A percentile compares a stretch with the other conserved stretches of the same genome.
Evolutionary conservation across 2,113 vertebrate genomes (phyloP).

Genomic region (Acrocephalus kingi): DNA sequence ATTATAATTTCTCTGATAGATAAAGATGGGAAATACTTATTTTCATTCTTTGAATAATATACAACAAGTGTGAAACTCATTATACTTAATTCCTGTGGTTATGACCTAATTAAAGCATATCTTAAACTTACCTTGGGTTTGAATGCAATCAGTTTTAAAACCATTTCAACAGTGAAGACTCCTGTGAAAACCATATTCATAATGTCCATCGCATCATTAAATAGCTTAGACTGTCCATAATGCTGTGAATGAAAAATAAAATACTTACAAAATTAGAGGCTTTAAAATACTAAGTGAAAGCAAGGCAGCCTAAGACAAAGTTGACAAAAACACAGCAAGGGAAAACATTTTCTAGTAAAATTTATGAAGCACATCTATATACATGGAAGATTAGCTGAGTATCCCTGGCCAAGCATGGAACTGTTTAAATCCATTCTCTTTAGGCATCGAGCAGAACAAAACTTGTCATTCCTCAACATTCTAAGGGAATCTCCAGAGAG

Average conservation of each 20-base stretch:
- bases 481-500: neutral
- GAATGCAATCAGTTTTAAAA: slow-evolving; percentile 98
- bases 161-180: slow-evolving; percentile 98
- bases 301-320: neutral
- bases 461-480: neutral
- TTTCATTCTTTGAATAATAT: neutral
- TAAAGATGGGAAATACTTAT: neutral
- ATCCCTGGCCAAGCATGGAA: neutral
- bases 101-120: slow-evolving; percentile 19
- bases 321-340: neutral
- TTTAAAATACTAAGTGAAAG: neutral
- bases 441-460: neutral
- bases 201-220: slow-evolving; percentile 97
- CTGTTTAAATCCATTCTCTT: neutral
- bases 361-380: neutral
- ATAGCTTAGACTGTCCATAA: slow-evolving; percentile 92
- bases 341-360: neutral
- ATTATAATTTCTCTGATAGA: neutral
- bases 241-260: slow-evolving; percentile 78
- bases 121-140: slow-evolving; percentile 92
- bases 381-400: neutral
- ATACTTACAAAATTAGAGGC: neutral
- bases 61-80: slow-evolving; percentile 13
- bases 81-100: slow-evolving; percentile 3
- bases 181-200: slow-evolving; percentile 99